A percentile compares a stretch with the other conserved stretches of the same genome.
phyloP scores from a whole-genome alignment of 2,113 vertebrate genomes.

The Neopipo cinnamomea region DNA sequence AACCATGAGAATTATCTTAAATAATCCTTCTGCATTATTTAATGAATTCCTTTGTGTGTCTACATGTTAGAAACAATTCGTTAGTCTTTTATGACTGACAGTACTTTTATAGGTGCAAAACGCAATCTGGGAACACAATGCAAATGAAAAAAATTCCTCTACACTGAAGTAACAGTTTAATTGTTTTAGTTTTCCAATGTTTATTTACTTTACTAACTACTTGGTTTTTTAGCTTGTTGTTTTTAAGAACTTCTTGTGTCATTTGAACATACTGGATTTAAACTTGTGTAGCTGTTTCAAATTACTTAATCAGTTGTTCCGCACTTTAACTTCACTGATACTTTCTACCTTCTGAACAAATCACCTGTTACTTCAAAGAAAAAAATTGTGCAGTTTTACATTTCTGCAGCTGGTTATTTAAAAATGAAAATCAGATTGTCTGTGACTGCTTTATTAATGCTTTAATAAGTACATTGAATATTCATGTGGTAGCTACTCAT shows the following conservation, averaged over 20 bases:
- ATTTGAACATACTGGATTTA: background rate
- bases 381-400: background rate
- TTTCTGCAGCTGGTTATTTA: background rate
- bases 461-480: background rate
- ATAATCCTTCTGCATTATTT: background rate
- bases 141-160: background rate
- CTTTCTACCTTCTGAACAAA: background rate
- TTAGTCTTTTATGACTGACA: background rate
- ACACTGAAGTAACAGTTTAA: background rate
- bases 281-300: background rate
- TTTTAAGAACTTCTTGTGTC: background rate
- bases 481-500: background rate
- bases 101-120: background rate
- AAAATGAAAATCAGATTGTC: background rate
- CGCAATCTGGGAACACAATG: background rate
- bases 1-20: background rate
- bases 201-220: background rate
- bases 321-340: background rate
- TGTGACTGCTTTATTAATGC: background rate
- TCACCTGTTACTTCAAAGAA: background rate
- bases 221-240: background rate
- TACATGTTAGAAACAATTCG: background rate
- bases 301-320: background rate
- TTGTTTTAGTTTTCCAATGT: background rate
- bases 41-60: background rate